Evolutionary conservation across 2,113 vertebrate species (phyloP), one percentile per base, ranked within the genome.

Genomic region (Lethenteron camtschaticum): DNA sequence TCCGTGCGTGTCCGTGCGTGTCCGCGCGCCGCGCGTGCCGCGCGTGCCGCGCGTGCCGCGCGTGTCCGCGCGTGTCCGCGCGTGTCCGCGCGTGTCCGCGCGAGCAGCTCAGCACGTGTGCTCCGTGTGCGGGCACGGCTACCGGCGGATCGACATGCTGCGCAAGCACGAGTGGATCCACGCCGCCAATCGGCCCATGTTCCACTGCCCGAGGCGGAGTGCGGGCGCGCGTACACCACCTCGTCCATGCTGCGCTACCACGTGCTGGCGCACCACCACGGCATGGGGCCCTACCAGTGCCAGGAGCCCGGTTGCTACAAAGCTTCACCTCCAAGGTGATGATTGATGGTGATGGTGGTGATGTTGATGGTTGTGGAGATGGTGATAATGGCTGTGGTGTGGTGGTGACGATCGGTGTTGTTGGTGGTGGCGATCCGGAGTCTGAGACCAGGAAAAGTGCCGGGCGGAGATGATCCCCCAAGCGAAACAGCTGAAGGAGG

Each of bases 221-320:
- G 63, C 63, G 63, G 63, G n/a, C 63, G 24, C 63, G n/a, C 63
- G 63, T 66, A 66, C 63, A 66, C 63, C 9, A 66, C 63, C n/a
- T 24, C 63, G n/a, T 16, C 8, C 10, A 66, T 66, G 63, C n/a
- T n/a, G 24, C 63, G 63, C 10, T 66, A 66, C 63, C 63, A 66
- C 63, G 63, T 66, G 63, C 63, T 66, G 63, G 63, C 63, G 24
- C 63, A 66, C 9, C 63, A 66, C 63, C n/a, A 66, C n/a, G 63
- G 63, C 63, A 66, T 16, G n/a, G 24, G 63, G n/a, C 63, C 63
- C 63, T 66, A 66, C 10, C 63, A 66, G 63, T 66, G 63, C 63
- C 63, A 66, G n/a, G 24, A 16, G n/a, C 63, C 63, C n/a, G 63
- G 24, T 9, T 66, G 63, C 24, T n/a, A 24, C 8, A 66, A 66